Evolutionary conservation across 2,113 vertebrate genomes (phyloP), one percentile per base, ranked within the genome.

Genomic region (Pogonocichla stellata): DNA sequence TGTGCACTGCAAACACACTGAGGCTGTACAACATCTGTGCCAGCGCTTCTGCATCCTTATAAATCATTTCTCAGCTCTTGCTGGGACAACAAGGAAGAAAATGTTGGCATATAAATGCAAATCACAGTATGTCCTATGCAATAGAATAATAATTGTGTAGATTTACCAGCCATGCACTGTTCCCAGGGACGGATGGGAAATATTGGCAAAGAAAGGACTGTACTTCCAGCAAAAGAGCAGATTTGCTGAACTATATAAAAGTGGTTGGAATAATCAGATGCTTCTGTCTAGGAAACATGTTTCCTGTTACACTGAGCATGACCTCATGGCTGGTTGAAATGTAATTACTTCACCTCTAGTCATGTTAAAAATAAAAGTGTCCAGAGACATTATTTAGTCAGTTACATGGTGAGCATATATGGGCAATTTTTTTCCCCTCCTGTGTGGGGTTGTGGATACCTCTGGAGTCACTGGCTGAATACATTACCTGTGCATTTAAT

Each of bases 1-100:
- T 95, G 94, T 40, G 90, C 92, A 42, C 25, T 14, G 91, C 78
- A 91, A 95, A 96, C 93, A 66, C 31, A 84, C 96, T 88, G 95
- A 96, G 96, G 73, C 90, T 95, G 40, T 80, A 3, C 23, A 95
- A 96, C 96, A 96, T 95, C 97, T 96, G 97, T 90, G 95, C 95
- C 97, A 97, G 93, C 83, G 88, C 58, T 93, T 97, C 86, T 90
- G 64, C 88, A 82, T 96, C 90, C 89, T 96, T 97, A 94, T 97
- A 97, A 98, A 98, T 98, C 96, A 97, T 90, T 88, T 80, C 80
- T 79, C 54, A 93, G 93, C 95, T 97, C 96, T 98, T 98, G 67
- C 95, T 97, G 96, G 92, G 93, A 62, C 95, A 97, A 96, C 81
- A 80, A 92, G 87, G 85, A 97, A 93, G 87, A 86, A 95, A 97